Percentiles rank a stretch among this genome's conserved stretches.
These are phyloP conservation scores for Eulemur macaco DNA, from an alignment of 2,113 vertebrate genomes.

Conservation along the genomic window DNA sequence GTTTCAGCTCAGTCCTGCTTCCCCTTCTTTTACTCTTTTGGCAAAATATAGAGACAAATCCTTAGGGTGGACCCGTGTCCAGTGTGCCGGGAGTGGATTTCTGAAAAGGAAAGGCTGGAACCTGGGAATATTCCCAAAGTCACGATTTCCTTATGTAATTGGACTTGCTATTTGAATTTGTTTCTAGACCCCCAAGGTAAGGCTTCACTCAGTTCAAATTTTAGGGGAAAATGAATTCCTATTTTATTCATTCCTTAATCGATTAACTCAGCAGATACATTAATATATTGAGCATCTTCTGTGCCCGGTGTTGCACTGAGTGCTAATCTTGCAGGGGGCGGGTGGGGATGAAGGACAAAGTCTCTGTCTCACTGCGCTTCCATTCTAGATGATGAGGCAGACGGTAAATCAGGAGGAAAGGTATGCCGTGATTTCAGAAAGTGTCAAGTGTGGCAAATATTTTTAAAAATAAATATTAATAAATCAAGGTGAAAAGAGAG, in stretches of 20 bases:
- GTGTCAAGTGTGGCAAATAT: no score
- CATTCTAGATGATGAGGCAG: background rate
- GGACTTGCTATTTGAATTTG: background rate
- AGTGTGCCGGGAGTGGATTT: background rate
- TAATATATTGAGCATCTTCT: background rate
- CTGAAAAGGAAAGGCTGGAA: background rate
- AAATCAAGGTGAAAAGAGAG: background rate
- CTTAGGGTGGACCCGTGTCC: rapidly evolving
- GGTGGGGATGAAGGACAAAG: background rate
- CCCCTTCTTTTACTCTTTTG: background rate
- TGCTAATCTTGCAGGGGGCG: no score
- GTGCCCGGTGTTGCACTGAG: background rate
- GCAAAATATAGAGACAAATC: rapidly evolving
- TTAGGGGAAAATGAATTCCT: background rate
- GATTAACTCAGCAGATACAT: background rate
- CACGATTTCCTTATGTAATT: background rate
- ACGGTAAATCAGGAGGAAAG: background rate
- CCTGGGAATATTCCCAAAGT: no score
- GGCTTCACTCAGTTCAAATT: background rate
- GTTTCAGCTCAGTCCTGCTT: background rate
- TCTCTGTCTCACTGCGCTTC: rapidly evolving
- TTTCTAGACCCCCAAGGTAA: background rate
- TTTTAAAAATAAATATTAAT: background rate
- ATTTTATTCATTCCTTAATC: background rate
- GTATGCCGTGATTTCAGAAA: background rate